Percentiles rank a stretch among this genome's conserved stretches.
These are phyloP conservation scores for Andrena marginata DNA, from an alignment of 2,888 invertebrate genomes.

Conservation along the genomic window DNA sequence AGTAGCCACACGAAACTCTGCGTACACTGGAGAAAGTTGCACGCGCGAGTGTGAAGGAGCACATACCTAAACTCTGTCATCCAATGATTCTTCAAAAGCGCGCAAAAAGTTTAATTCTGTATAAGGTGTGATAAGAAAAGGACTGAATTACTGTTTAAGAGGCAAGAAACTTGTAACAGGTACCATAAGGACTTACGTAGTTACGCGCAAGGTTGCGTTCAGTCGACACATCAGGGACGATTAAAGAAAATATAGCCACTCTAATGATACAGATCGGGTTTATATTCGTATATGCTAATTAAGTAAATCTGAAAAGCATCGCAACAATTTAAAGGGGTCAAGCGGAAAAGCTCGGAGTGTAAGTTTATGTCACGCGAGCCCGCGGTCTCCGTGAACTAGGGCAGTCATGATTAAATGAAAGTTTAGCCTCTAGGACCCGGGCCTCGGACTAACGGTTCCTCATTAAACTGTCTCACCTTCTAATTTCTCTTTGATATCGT, in stretches of 20 bases:
- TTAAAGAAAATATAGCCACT: neutral
- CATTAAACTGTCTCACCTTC: neutral
- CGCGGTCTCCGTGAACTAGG: constrained; percentile 40
- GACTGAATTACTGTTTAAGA: too few relatives aligned
- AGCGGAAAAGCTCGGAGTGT: neutral
- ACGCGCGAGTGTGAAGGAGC: too few relatives aligned
- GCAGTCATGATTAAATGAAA: constrained; percentile 64
- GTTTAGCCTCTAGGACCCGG: constrained; percentile 10
- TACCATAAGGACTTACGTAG: neutral
- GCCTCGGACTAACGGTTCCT: neutral
- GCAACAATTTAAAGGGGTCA: constrained; percentile 6
- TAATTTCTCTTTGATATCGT: neutral
- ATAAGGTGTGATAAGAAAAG: too few relatives aligned
- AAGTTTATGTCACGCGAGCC: constrained; percentile 38
- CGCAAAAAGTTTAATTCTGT: too few relatives aligned
- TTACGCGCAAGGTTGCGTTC: neutral
- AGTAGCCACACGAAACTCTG: too few relatives aligned
- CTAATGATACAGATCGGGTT: neutral
- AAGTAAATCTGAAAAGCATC: neutral
- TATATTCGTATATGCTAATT: neutral
- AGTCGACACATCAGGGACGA: neutral
- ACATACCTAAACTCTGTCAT: too few relatives aligned
- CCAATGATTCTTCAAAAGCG: too few relatives aligned
- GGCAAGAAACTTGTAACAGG: too few relatives aligned
- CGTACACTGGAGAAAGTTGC: too few relatives aligned